Percentiles rank a stretch among this genome's conserved stretches.
Evolutionary conservation across 2,888 invertebrate species (phyloP).

Genomic region (Cataglyphis rosenhaueri): DNA sequence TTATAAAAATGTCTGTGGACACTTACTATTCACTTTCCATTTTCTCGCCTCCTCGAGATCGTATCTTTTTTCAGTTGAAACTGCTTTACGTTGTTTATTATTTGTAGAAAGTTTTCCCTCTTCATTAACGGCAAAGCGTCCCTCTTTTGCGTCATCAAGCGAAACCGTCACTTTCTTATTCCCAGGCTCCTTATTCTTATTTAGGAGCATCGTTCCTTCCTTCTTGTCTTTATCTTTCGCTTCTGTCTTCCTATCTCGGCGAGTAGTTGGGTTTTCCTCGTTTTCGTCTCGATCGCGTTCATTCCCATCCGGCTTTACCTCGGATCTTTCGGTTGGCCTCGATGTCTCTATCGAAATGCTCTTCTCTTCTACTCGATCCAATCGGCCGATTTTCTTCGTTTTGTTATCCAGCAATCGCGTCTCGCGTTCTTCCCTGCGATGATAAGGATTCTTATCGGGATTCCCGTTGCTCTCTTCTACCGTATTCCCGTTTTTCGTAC

Average conservation of each 20-base stretch:
- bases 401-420: constrained; percentile 36
- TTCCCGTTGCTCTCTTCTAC: not conserved
- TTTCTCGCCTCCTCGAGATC: constrained; percentile 50
- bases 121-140: constrained; percentile 46
- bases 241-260: constrained; percentile 7
- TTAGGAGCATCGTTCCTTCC: constrained; percentile 31
- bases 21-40: constrained; percentile 30
- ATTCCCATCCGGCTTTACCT: constrained; percentile 8
- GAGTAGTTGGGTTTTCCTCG: constrained; percentile 39
- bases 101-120: constrained; percentile 55
- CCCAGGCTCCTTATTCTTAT: constrained; percentile 38
- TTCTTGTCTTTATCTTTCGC: not conserved
- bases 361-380: constrained; percentile 15
- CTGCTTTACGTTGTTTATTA: constrained; percentile 39
- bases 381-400: constrained; percentile 9
- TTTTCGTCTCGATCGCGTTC: constrained; percentile 12
- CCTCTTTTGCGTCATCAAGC: constrained; percentile 45
- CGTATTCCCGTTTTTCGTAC: not conserved
- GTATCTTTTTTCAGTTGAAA: not conserved
- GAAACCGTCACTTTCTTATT: constrained; percentile 52
- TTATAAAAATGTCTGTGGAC: not conserved
- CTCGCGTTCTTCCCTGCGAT: constrained; percentile 24
- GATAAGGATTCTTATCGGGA: constrained; percentile 27
- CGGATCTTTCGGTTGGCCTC: constrained; percentile 9
- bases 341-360: not conserved